Evolutionary conservation across 2,888 invertebrate genomes (phyloP).

Genomic region (Lepidocyrtoides sp.): DNA sequence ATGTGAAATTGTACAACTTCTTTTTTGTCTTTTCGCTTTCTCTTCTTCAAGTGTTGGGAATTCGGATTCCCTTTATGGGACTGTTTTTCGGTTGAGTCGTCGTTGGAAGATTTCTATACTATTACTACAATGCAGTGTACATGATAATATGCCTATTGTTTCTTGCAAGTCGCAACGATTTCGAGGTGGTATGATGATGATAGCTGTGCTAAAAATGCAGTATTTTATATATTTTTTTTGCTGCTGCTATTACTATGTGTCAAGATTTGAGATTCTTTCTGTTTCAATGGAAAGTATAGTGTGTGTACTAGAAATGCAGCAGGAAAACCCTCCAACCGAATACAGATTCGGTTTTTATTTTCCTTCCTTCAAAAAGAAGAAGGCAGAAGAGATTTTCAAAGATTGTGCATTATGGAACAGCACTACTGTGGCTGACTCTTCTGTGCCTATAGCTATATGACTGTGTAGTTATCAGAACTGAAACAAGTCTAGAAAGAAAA

Average conservation of each 20-base stretch:
- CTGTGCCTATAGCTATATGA: no score
- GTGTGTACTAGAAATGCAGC: slow-evolving; percentile 7
- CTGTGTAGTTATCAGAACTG: slow-evolving; percentile 41
- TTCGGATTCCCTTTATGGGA: slow-evolving; percentile 67
- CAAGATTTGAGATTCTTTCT: slow-evolving; percentile 1
- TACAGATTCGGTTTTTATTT: slow-evolving; percentile 52
- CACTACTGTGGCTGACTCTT: neutral
- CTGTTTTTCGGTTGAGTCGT: slow-evolving; percentile 57
- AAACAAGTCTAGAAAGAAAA: slow-evolving; percentile 18
- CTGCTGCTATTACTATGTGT: neutral
- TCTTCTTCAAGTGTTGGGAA: slow-evolving; percentile 60
- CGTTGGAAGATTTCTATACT: slow-evolving; percentile 36
- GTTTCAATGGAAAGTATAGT: neutral
- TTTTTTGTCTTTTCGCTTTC: slow-evolving; percentile 36
- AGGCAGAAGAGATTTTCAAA: neutral
- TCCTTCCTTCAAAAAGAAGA: neutral
- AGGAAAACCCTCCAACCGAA: slow-evolving; percentile 11
- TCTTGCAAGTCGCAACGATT: no score
- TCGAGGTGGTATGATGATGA: slow-evolving; percentile 44
- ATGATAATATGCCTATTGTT: neutral
- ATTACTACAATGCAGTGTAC: slow-evolving; percentile 13
- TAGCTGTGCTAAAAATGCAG: slow-evolving; percentile 31
- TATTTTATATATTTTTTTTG: neutral
- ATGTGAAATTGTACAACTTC: slow-evolving; percentile 29
- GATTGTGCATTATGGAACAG: neutral